Conservation (phyloP, 2,797 vertebrate genomes). For the Cuniculus paca region DNA sequence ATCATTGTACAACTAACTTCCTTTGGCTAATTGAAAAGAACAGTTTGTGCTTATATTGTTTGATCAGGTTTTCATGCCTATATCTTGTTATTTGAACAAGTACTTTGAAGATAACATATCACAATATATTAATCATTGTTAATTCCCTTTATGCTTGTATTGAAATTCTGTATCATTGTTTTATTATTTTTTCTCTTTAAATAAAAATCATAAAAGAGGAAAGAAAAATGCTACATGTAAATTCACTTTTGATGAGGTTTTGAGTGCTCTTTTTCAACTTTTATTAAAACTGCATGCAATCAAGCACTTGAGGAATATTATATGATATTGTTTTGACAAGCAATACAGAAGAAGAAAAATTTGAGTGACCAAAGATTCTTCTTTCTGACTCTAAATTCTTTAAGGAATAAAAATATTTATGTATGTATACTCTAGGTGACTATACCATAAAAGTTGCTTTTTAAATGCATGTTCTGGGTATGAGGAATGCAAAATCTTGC, state of each 20-base stretch:
- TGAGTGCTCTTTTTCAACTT: neutral
- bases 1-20: no score
- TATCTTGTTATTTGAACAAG: no score
- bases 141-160: no score
- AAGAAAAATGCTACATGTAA: constrained; percentile 71
- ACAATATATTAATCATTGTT: no score
- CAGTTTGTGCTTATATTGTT: no score
- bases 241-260: constrained; percentile 51
- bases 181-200: no score
- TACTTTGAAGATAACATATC: no score
- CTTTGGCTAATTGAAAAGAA: no score
- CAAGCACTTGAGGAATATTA: constrained; percentile 47
- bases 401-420: constrained; percentile 23
- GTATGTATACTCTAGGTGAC: neutral
- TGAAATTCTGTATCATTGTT: no score
- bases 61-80: no score
- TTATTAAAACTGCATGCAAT: constrained; percentile 67
- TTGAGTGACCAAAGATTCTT: neutral
- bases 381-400: neutral
- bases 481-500: constrained; percentile 33
- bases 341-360: neutral
- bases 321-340: neutral
- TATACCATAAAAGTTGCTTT: neutral
- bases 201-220: no score
- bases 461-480: neutral